A percentile compares a stretch with the other conserved stretches of the same genome.
Evolutionary conservation across 2,797 vertebrate species (phyloP).

Genomic region (Sciurus vulgaris): DNA sequence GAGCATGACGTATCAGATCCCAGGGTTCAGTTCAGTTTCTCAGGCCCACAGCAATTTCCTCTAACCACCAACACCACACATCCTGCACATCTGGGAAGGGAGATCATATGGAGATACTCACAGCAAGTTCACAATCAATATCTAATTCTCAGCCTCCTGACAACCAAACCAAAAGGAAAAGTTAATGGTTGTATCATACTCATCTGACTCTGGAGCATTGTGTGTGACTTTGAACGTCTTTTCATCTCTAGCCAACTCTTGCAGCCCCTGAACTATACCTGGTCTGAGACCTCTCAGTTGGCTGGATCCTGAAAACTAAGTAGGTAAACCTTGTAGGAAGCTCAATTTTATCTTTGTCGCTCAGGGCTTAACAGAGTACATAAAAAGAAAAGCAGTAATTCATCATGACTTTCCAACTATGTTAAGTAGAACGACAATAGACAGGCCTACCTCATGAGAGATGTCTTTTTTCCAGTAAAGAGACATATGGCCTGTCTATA

Average conservation of each 20-base stretch:
- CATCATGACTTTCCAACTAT: background rate
- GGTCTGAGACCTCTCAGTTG: background rate
- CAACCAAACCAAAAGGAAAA: background rate
- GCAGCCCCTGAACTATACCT: background rate
- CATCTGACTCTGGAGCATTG: background rate
- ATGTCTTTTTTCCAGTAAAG: background rate
- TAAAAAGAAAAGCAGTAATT: conserved; percentile 32
- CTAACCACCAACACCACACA: background rate
- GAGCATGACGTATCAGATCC: background rate
- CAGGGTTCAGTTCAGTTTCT: background rate
- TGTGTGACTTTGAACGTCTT: background rate
- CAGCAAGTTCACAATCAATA: background rate
- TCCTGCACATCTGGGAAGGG: background rate
- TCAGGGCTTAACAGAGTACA: conserved; percentile 7
- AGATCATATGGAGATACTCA: background rate
- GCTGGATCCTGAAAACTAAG: background rate
- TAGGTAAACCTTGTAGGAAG: conserved; percentile 44
- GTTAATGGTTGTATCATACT: background rate
- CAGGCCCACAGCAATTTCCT: background rate
- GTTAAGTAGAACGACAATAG: conserved; percentile 52
- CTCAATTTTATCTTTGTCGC: conserved; percentile 47
- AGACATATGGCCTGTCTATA: conserved; percentile 12
- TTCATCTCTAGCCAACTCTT: background rate
- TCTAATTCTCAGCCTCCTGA: background rate
- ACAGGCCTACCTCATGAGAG: background rate